Percentiles rank a stretch among this genome's conserved stretches.
These are phyloP conservation scores for Galerucella pusilla DNA, from an alignment of 2,888 invertebrate species.

Conservation along the genomic window DNA sequence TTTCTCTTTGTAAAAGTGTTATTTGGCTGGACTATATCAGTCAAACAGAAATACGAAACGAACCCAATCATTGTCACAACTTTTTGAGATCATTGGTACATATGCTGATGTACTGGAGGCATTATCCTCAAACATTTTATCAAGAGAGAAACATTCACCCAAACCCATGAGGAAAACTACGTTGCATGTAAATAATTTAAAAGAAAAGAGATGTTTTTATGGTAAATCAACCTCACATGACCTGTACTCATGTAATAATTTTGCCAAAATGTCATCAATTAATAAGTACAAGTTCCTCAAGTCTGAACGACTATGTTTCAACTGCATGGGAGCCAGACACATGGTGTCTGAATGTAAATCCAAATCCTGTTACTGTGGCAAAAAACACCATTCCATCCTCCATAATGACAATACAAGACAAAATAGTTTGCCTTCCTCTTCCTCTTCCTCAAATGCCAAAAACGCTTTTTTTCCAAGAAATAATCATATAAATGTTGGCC, in stretches of 20 bases:
- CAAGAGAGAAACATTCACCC: constrained; percentile 1
- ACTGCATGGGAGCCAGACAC: constrained; percentile 2
- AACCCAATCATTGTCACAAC: neutral
- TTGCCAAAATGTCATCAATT: neutral
- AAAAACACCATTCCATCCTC: constrained; percentile 3
- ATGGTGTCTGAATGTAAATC: neutral
- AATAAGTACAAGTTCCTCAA: neutral
- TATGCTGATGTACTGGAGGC: neutral
- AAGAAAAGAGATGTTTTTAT: neutral
- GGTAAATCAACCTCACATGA: constrained; percentile 1
- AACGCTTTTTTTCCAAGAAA: neutral
- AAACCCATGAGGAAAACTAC: constrained; percentile 4
- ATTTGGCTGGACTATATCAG: too few species aligned
- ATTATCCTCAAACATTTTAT: constrained; percentile 12
- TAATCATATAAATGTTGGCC: neutral
- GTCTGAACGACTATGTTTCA: constrained; percentile 3
- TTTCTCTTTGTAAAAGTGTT: too few species aligned
- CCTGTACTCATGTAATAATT: constrained; percentile 1
- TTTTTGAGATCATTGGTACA: constrained; percentile 3
- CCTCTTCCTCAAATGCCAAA: neutral
- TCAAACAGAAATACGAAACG: neutral
- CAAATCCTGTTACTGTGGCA: constrained; percentile 3
- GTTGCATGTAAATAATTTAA: neutral
- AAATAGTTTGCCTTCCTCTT: constrained; percentile 1
- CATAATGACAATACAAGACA: constrained; percentile 9